These are phyloP conservation scores for Mirounga angustirostris DNA, from an alignment of 2,113 vertebrate genomes.

Conservation along the genomic window DNA sequence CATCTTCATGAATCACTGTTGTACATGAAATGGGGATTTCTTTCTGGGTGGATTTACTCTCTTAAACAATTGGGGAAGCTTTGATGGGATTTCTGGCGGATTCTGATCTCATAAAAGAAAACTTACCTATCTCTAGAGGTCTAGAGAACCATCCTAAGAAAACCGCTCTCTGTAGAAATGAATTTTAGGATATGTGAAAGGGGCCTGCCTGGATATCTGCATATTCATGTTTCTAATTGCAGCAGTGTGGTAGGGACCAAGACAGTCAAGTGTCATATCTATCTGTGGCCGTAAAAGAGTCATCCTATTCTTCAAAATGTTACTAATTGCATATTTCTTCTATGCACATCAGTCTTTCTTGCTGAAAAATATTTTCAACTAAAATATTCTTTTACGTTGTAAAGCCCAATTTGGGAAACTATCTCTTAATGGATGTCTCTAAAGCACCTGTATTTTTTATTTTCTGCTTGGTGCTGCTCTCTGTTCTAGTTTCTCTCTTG, in stretches of 20 bases:
- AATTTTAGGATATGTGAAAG: background rate
- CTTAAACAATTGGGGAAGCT: background rate
- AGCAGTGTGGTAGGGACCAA: background rate
- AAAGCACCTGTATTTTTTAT: background rate
- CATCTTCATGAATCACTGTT: background rate
- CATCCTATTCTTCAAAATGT: background rate
- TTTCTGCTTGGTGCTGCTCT: background rate
- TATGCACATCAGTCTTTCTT: background rate
- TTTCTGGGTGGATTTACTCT: background rate
- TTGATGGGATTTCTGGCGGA: background rate
- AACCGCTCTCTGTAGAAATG: background rate
- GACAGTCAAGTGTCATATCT: background rate
- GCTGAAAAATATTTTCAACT: background rate
- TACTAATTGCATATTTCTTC: constrained; percentile 1
- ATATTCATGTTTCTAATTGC: background rate
- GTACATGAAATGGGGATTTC: background rate
- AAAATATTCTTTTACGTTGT: background rate
- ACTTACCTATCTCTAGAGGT: background rate
- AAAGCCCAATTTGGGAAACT: background rate
- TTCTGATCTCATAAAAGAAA: constrained; percentile 24
- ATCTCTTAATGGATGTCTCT: background rate
- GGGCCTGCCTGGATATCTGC: background rate
- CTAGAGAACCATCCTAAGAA: background rate
- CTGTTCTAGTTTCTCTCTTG: background rate
- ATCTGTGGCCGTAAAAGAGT: background rate